phyloP scores from a whole-genome alignment of 2,888 invertebrate species.

The Eugnorisma glareosa region DNA sequence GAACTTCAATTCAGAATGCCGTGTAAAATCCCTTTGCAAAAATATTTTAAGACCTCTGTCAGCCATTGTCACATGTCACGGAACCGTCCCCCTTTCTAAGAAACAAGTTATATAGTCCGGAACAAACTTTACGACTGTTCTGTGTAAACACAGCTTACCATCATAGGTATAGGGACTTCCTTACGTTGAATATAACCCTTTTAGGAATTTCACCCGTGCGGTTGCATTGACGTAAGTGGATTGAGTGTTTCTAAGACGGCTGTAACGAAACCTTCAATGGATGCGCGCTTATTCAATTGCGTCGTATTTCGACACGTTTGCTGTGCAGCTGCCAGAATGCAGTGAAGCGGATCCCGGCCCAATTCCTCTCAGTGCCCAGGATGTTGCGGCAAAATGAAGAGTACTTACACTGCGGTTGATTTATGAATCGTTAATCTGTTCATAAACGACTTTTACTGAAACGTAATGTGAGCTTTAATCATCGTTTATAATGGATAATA shows the following conservation, averaged over 20 bases:
- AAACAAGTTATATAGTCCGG: slow-evolving; percentile 57
- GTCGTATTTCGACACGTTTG: slow-evolving; percentile 34
- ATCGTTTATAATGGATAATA: slow-evolving; percentile 80
- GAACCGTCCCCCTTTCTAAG: slow-evolving; percentile 52
- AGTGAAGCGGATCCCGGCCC: slow-evolving; percentile 54
- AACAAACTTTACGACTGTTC: slow-evolving; percentile 71
- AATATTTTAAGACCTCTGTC: slow-evolving; percentile 35
- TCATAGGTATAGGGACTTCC: slow-evolving; percentile 58
- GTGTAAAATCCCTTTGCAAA: slow-evolving; percentile 20
- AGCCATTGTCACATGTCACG: slow-evolving; percentile 47
- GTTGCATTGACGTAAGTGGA: slow-evolving; percentile 47
- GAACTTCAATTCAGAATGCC: neutral
- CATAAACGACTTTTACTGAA: slow-evolving; percentile 77
- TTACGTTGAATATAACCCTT: slow-evolving; percentile 42
- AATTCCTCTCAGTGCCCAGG: slow-evolving; percentile 62
- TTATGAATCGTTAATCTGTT: slow-evolving; percentile 80
- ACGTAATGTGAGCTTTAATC: slow-evolving; percentile 75
- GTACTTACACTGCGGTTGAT: slow-evolving; percentile 73
- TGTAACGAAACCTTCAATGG: slow-evolving; percentile 49
- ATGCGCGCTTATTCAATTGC: slow-evolving; percentile 29
- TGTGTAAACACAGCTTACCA: slow-evolving; percentile 72
- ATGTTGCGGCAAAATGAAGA: slow-evolving; percentile 68
- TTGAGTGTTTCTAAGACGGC: slow-evolving; percentile 28
- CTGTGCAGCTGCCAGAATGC: slow-evolving; percentile 36
- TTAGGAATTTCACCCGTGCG: slow-evolving; percentile 38